Evolutionary conservation across 2,888 invertebrate genomes (phyloP), one percentile per base, ranked within the genome.

Genomic region (Drosophila affinis): DNA sequence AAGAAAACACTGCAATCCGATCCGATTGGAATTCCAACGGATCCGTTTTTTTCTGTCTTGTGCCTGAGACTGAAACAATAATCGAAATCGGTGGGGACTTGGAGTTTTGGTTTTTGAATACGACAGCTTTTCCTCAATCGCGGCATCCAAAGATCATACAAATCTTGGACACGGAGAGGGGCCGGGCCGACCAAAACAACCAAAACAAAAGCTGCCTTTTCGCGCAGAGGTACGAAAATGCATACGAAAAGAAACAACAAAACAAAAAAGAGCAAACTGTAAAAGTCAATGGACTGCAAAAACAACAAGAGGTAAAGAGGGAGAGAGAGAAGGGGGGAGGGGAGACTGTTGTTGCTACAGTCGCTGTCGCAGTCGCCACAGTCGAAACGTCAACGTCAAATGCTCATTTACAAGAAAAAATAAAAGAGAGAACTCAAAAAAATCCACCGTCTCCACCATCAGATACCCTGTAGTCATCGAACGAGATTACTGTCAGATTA

Each of bases 241-340:
- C 7, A 39, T n/a, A n/a, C 39, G 39, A 52, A 59, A 47, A 29
- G 14, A 59, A 71, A 24, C 55, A 65, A 69, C 62, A 75, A 61
- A 72, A 65, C 62, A 75, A 61, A 72, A 65, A 75, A 70, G 62
- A 47, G 58, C 54, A 58, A 78, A 71, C 68, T 59, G 70, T 62
- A 80, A 74, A 75, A 80, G 81, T 80, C 79, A 79, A 80, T 75
- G 78, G 78, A 79, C 81, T 78, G 73, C 81, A 80, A 67, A 39
- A 74, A 73, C 67, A 78, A 76, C 65, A 7, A 39, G n/a, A 39
- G 39, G 6, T 7, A 39, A 77, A 55, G 72, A 69, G 52, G 60
- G 14, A 39, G 14, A 14, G 14, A 6, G 39, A 39, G 39, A 39
- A 14, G 14, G 34, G 39, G 39, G 5, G 14, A 5, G 14, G 39